Conservation (phyloP, 2,113 vertebrate genomes). For the Notechis scutatus region DNA sequence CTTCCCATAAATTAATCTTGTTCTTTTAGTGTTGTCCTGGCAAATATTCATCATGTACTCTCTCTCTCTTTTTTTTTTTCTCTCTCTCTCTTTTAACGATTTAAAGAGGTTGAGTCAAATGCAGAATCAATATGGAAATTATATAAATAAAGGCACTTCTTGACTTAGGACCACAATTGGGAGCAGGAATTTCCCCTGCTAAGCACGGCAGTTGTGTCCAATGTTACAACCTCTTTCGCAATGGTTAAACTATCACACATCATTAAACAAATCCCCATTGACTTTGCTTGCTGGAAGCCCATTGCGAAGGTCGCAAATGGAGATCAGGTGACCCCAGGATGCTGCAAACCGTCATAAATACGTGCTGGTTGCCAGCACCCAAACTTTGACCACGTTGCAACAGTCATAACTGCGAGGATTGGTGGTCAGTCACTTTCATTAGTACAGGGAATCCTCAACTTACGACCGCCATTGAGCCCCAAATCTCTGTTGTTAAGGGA, state of each 20-base stretch:
- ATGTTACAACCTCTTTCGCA: neutral
- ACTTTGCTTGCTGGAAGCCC: neutral
- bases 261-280: neutral
- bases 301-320: neutral
- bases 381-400: neutral
- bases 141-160: neutral
- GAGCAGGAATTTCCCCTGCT: neutral
- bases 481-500: too few species aligned
- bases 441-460: neutral
- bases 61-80: neutral
- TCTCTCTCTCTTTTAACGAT: neutral
- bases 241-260: neutral
- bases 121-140: neutral
- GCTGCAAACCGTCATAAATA: neutral
- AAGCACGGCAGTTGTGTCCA: neutral
- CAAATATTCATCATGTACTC: slow-evolving; percentile 14
- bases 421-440: neutral
- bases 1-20: slow-evolving; percentile 48
- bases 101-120: neutral
- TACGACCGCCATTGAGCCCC: too few species aligned
- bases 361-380: neutral
- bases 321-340: neutral
- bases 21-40: slow-evolving; percentile 7
- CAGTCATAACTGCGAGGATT: neutral
- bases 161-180: neutral